Evolutionary conservation across 2,797 vertebrate genomes (phyloP).

Genomic region (Ceryle rudis): DNA sequence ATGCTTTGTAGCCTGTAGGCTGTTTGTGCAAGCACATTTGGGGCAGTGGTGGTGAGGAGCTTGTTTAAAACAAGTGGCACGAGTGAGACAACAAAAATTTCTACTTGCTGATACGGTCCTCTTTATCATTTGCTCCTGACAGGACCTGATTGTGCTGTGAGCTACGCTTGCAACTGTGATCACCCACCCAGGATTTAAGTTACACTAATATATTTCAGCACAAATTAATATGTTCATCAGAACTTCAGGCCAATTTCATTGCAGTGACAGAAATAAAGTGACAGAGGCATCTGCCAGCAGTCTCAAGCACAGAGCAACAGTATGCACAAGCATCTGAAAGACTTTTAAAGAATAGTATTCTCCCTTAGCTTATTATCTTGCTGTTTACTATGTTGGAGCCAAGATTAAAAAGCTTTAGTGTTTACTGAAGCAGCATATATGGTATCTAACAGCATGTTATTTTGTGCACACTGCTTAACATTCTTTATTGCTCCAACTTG

Average conservation of each 20-base stretch:
- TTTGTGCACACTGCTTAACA: conserved; percentile 60
- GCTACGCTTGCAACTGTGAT: not conserved
- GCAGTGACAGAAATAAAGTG: conserved; percentile 1
- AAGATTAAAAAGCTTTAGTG: conserved; percentile 75
- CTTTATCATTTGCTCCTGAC: not conserved
- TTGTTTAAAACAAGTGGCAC: not conserved
- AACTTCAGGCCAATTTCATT: conserved; percentile 17
- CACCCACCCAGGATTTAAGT: not conserved
- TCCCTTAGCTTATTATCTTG: conserved; percentile 66
- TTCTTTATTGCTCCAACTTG: conserved; percentile 69
- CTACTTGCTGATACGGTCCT: not conserved
- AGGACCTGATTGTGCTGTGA: not conserved
- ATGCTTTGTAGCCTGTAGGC: not conserved
- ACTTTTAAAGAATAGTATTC: conserved; percentile 42
- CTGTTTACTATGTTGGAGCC: conserved; percentile 60
- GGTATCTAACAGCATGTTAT: conserved; percentile 71
- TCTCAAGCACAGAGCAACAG: not conserved
- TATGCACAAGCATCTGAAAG: not conserved
- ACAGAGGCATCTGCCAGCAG: conserved; percentile 8
- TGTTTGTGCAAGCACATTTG: not conserved
- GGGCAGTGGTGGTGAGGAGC: accelerated
- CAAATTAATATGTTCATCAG: not conserved
- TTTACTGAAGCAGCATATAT: conserved; percentile 74
- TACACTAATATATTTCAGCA: not conserved
- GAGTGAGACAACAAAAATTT: not conserved